These are phyloP conservation scores for Heliconius ethilla DNA, from an alignment of 2,888 invertebrate genomes.

Conservation along the genomic window DNA sequence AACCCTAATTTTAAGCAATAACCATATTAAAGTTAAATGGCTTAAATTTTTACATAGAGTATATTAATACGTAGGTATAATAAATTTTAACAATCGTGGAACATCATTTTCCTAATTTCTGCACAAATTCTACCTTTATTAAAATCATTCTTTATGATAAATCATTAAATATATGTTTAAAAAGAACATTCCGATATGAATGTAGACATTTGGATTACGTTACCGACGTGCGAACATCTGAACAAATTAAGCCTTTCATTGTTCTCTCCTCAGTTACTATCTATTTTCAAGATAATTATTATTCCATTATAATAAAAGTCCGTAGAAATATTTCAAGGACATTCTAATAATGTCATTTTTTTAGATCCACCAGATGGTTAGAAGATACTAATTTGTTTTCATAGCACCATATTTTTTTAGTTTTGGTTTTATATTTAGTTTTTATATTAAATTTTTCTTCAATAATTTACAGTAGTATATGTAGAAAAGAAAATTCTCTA, in stretches of 20 bases:
- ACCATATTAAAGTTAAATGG: neutral
- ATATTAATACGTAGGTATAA: neutral
- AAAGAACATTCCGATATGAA: constrained; percentile 17
- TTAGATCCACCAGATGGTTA: neutral
- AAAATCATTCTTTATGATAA: neutral
- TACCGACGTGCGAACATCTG: constrained; percentile 41
- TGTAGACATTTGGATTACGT: constrained; percentile 35
- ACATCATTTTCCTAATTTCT: neutral
- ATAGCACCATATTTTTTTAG: neutral
- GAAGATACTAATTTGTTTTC: neutral
- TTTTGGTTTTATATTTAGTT: neutral
- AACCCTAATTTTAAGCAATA: neutral
- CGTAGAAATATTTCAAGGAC: neutral
- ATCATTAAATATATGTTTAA: neutral
- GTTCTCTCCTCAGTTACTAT: constrained; percentile 43
- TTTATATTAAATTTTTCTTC: neutral
- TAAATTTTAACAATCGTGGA: too few relatives aligned
- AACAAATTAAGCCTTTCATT: constrained; percentile 42
- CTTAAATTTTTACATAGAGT: neutral
- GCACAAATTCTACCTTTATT: neutral
- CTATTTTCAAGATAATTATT: constrained; percentile 40
- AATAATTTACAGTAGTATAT: neutral
- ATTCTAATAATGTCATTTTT: neutral
- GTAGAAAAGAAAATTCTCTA: neutral
- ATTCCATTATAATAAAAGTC: constrained; percentile 31